Evolutionary conservation across 2,888 invertebrate species (phyloP).

Genomic region (Drosophila ustulata): DNA sequence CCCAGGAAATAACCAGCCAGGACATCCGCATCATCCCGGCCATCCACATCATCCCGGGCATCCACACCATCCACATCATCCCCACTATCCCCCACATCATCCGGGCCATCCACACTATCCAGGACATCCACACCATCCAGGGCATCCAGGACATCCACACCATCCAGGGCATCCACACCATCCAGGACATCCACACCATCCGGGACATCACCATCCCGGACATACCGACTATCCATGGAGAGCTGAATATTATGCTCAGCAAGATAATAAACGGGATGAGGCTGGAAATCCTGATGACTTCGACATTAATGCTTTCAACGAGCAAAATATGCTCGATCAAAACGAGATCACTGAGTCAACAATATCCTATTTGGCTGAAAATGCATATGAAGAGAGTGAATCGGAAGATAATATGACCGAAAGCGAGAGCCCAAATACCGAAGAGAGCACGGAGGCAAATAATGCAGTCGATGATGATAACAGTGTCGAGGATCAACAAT

Average conservation of each 20-base stretch:
- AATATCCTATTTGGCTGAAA: slow-evolving; percentile 11
- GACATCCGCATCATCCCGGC: background rate
- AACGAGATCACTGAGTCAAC: slow-evolving; percentile 18
- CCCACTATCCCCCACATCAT: slow-evolving; percentile 28
- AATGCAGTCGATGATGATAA: slow-evolving; percentile 22
- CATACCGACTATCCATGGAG: background rate
- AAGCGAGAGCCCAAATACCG: slow-evolving; percentile 23
- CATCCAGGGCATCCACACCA: background rate
- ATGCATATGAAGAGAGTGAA: slow-evolving; percentile 17
- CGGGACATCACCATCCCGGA: slow-evolving; percentile 3
- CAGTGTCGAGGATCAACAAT: slow-evolving; percentile 11
- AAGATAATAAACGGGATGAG: slow-evolving; percentile 15
- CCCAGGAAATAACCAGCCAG: slow-evolving; percentile 1
- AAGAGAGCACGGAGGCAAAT: slow-evolving; percentile 26
- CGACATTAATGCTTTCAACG: slow-evolving; percentile 11
- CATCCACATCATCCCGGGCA: slow-evolving; percentile 7
- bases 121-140: background rate
- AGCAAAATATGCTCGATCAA: slow-evolving; percentile 23
- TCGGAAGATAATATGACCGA: slow-evolving; percentile 19
- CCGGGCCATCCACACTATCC: slow-evolving; percentile 24
- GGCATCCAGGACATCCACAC: slow-evolving; percentile 2
- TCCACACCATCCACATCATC: slow-evolving; percentile 3
- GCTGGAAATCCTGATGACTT: background rate
- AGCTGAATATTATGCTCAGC: slow-evolving; percentile 11
- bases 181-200: slow-evolving; percentile 2